Evolutionary conservation across 2,113 vertebrate genomes (phyloP), one percentile per base, ranked within the genome.

Genomic region (Xiphias gladius): DNA sequence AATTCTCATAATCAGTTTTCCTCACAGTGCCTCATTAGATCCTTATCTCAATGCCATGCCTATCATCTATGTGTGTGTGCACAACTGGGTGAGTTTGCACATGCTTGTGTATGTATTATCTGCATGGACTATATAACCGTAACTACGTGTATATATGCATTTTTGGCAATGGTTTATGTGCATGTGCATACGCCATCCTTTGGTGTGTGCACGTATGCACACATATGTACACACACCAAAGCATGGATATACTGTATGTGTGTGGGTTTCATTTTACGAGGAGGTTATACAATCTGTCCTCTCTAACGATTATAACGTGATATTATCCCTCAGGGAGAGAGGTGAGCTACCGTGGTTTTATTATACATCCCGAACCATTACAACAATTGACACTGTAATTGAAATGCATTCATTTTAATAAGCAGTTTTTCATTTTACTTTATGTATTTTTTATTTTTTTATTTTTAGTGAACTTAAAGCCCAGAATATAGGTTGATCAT

Each of bases 21-120:
- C 71, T 88, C 39, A 82, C 54, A 79, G 30, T 54, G 67, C 37
- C 61, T 89, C 73, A 89, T 86, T 90, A 86, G 71, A 80, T 58
- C 9, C 24, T 66, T 85, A 81, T 88, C 63, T 67, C 67, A 84
- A 16, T 84, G 75, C 32, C 58, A 80, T 61, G 61, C 22, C 72
- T 80, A 52, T 79, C 73, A 81, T 73, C 37, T 58, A 1, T 79
- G 57, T 62, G 62, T 84, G 24, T 70, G 7, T 10, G 13, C 14
- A 19, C 26, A 46, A n/a, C 52, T 66, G 24, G 52, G 24, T 76
- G 58, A 16, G 17, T 26, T 67, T 55, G 10, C 11, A 14, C 2
- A 8, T 41, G 35, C 26, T 8, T 37, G 13, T 41, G 28, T n/a
- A 9, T 48, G 28, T 37, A 32, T 71, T 35, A 35, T 35, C 32